phyloP scores from a whole-genome alignment of 2,888 invertebrate species.

The Scaptomyza polygonia region DNA sequence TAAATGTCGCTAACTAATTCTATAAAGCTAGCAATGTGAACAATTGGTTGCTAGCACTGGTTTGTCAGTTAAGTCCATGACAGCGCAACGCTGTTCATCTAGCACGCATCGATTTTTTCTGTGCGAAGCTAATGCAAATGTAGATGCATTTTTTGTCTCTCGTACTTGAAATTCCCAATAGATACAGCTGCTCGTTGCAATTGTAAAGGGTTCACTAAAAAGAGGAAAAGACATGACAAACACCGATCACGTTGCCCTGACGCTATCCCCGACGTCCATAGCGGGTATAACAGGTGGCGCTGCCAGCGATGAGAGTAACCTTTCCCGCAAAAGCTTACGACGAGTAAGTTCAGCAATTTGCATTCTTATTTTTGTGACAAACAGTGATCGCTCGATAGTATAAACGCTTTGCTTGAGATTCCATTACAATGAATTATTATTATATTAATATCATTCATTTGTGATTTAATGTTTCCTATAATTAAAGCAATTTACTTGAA shows the following conservation, averaged over 20 bases:
- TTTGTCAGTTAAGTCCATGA: slow-evolving; percentile 29
- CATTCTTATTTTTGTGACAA: neutral
- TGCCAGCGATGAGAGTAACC: slow-evolving; percentile 53
- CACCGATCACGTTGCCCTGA: slow-evolving; percentile 81
- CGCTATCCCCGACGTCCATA: slow-evolving; percentile 66
- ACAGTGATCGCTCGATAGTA: neutral
- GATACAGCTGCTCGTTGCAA: slow-evolving; percentile 2
- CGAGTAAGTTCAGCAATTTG: slow-evolving; percentile 72
- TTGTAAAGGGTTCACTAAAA: slow-evolving; percentile 4
- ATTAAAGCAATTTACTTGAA: too few species aligned
- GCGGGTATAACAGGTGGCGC: slow-evolving; percentile 49
- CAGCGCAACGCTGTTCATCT: slow-evolving; percentile 6
- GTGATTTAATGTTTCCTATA: too few species aligned
- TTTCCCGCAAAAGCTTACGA: slow-evolving; percentile 81
- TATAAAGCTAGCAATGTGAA: slow-evolving; percentile 39
- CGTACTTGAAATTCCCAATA: neutral
- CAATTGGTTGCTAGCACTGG: slow-evolving; percentile 11
- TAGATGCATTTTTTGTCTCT: slow-evolving; percentile 18
- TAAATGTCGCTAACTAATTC: slow-evolving; percentile 11
- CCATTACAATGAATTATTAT: neutral
- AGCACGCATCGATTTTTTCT: slow-evolving; percentile 48
- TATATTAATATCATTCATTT: too few species aligned
- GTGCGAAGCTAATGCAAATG: slow-evolving; percentile 20
- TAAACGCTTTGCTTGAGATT: neutral
- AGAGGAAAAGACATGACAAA: slow-evolving; percentile 66